These are phyloP conservation scores for Apotomis turbidana DNA, from an alignment of 2,888 invertebrate genomes.

Conservation along the genomic window DNA sequence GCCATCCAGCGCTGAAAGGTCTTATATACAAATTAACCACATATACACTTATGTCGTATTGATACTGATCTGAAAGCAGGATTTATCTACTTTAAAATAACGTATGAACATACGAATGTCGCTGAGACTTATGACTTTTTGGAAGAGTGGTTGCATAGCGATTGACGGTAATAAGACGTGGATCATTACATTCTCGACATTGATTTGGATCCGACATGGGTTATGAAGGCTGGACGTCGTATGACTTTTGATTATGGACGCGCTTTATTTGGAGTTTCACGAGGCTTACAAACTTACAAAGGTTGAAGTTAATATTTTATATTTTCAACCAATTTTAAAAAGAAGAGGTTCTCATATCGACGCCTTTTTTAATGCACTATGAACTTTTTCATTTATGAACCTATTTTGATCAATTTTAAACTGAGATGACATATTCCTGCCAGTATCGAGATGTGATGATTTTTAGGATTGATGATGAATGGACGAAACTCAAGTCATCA, in stretches of 20 bases:
- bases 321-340: too few species aligned
- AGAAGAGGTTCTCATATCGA: too few species aligned
- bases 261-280: conserved; percentile 12
- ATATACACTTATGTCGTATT: conserved; percentile 1
- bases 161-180: conserved; percentile 29
- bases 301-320: neutral
- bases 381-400: too few species aligned
- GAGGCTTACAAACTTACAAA: neutral
- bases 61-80: neutral
- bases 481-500: too few species aligned
- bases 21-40: neutral
- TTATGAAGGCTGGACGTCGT: conserved; percentile 27
- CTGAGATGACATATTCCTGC: too few species aligned
- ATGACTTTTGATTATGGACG: conserved; percentile 22
- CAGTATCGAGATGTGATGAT: too few species aligned
- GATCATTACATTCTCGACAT: conserved; percentile 34
- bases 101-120: neutral
- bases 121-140: conserved; percentile 19
- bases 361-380: too few species aligned
- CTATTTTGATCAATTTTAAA: too few species aligned
- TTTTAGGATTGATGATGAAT: too few species aligned
- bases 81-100: neutral
- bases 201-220: conserved; percentile 37
- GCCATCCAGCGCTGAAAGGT: neutral
- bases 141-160: neutral